These are phyloP conservation scores for Lysandra coridon DNA, from an alignment of 2,888 invertebrate genomes.

Conservation along the genomic window DNA sequence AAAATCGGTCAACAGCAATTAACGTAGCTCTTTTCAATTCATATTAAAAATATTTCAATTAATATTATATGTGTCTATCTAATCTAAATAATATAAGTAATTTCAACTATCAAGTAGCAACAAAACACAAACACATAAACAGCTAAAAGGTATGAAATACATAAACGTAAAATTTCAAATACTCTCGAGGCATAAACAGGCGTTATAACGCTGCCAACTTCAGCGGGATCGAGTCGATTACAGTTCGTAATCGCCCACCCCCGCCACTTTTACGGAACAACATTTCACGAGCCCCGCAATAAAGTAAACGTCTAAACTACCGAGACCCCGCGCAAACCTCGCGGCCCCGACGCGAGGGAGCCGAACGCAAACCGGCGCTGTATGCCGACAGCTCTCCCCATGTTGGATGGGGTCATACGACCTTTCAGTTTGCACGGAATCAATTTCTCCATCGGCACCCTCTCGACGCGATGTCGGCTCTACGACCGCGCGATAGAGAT, in stretches of 20 bases:
- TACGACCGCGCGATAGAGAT: constrained; percentile 54
- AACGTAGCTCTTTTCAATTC: not conserved
- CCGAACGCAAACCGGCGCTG: constrained; percentile 49
- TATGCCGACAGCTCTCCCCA: constrained; percentile 48
- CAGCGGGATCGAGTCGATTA: constrained; percentile 76
- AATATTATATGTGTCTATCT: too few species aligned
- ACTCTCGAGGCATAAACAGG: constrained; percentile 34
- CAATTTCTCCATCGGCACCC: constrained; percentile 69
- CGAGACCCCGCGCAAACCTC: constrained; percentile 45
- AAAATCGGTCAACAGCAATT: not conserved
- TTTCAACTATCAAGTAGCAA: not conserved
- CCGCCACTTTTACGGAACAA: constrained; percentile 55
- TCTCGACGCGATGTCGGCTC: constrained; percentile 49
- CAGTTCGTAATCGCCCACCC: constrained; percentile 70
- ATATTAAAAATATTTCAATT: not conserved
- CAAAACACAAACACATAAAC: not conserved
- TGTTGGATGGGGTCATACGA: constrained; percentile 52
- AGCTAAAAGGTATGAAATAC: not conserved
- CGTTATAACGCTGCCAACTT: constrained; percentile 61
- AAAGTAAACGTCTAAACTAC: constrained; percentile 45
- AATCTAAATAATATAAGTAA: too few species aligned
- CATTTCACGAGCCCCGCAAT: constrained; percentile 54
- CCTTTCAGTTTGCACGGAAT: constrained; percentile 67
- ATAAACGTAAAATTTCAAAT: constrained; percentile 33
- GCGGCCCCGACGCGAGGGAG: constrained; percentile 42